Conservation (phyloP, 2,113 vertebrate species). For the Zingel zingel region DNA sequence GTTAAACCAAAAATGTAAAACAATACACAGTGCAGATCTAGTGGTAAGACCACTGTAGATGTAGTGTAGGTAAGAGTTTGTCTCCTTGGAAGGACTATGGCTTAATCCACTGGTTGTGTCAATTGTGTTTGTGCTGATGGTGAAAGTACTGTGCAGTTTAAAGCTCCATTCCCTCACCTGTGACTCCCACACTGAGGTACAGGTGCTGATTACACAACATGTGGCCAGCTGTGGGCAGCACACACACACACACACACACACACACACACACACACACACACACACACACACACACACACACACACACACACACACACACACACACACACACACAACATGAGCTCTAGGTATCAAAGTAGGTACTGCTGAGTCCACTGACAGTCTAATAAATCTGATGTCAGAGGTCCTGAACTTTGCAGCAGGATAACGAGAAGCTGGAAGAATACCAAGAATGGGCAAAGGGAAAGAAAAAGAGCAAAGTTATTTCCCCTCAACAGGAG, state of each 20-base stretch:
- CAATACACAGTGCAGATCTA: conserved; percentile 3
- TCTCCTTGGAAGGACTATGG: conserved; percentile 15
- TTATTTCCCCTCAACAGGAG: background rate
- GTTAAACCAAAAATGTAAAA: background rate
- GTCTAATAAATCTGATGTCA: conserved; percentile 65
- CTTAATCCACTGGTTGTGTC: conserved; percentile 57
- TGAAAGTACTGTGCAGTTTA: conserved; percentile 37
- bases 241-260: conserved; percentile 1
- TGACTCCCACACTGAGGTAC: conserved; percentile 43
- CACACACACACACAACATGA: conserved; percentile 22
- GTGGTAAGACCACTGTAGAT: background rate
- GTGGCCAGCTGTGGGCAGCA: conserved; percentile 36
- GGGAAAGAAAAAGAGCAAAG: conserved; percentile 2
- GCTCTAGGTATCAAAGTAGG: conserved; percentile 46
- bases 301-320: background rate
- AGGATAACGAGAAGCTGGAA: conserved; percentile 20
- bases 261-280: background rate
- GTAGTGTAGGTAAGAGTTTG: conserved; percentile 1
- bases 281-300: background rate
- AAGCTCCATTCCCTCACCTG: conserved; percentile 53
- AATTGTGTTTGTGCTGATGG: conserved; percentile 24
- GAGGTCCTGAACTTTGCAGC: conserved; percentile 61
- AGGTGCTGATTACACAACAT: conserved; percentile 63
- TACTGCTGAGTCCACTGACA: conserved; percentile 62
- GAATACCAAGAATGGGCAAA: conserved; percentile 23